Conservation (phyloP, 2,888 invertebrate species). For the Sphaeridia pumilis region DNA sequence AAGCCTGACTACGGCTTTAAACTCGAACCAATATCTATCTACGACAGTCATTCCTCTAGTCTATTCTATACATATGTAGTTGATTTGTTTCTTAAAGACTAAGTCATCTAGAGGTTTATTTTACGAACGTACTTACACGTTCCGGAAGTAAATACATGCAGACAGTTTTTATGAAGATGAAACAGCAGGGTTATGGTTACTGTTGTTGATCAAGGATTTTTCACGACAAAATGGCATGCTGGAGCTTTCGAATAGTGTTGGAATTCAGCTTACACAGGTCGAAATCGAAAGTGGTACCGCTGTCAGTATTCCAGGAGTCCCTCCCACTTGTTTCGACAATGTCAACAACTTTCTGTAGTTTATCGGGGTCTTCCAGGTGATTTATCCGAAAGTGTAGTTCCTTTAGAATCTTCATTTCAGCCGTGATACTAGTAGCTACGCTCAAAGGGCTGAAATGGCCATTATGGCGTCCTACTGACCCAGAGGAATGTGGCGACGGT, state of each 20-base stretch:
- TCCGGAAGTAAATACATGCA: too few relatives aligned
- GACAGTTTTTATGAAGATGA: too few relatives aligned
- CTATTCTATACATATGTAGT: too few relatives aligned
- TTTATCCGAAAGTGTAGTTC: constrained; percentile 33
- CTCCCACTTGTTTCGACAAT: constrained; percentile 35
- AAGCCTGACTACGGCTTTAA: too few relatives aligned
- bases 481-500: background rate
- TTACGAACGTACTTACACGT: too few relatives aligned
- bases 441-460: constrained; percentile 28
- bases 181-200: too few relatives aligned
- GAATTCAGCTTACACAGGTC: constrained; percentile 35
- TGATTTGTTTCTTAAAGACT: too few relatives aligned
- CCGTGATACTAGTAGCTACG: constrained; percentile 34
- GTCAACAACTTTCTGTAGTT: constrained; percentile 35
- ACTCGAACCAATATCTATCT: too few relatives aligned
- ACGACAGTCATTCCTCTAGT: too few relatives aligned
- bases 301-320: constrained; percentile 31
- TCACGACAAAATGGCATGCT: constrained; percentile 27
- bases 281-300: constrained; percentile 35
- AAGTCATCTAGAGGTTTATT: too few relatives aligned
- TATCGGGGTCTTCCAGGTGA: constrained; percentile 31
- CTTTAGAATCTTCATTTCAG: constrained; percentile 34
- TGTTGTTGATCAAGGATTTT: too few relatives aligned
- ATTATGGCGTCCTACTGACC: background rate
- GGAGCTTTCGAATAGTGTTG: constrained; percentile 29